A percentile compares a stretch with the other conserved stretches of the same genome.
Conservation (phyloP, 2,888 invertebrate species). For the Trissolcus japonicus region DNA sequence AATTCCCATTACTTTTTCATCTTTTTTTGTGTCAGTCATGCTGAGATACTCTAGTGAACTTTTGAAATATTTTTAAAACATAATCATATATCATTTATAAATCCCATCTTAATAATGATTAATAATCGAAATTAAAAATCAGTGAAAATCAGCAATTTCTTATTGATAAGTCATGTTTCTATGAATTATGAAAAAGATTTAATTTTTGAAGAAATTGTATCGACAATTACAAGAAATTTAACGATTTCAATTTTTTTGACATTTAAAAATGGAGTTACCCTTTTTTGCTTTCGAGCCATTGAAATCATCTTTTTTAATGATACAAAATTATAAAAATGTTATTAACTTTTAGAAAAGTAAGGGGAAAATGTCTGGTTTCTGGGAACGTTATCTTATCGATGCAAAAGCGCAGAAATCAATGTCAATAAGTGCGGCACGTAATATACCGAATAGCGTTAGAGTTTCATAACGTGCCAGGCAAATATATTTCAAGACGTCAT, state of each 20-base stretch:
- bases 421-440: not conserved
- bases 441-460: not conserved
- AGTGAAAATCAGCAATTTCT: not conserved
- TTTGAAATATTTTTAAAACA: not conserved
- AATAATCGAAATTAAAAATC: not conserved
- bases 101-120: not conserved
- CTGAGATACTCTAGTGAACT: not conserved
- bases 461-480: constrained; percentile 8
- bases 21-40: constrained; percentile 18
- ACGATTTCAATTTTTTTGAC: too few relatives aligned
- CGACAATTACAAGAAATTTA: too few relatives aligned
- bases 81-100: not conserved
- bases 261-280: too few relatives aligned
- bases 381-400: constrained; percentile 2
- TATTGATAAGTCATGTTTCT: not conserved
- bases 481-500: constrained; percentile 28
- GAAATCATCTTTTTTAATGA: too few relatives aligned
- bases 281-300: too few relatives aligned
- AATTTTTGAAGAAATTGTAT: too few relatives aligned
- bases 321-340: too few relatives aligned
- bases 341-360: not conserved
- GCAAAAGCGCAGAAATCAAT: constrained; percentile 1
- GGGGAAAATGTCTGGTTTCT: not conserved
- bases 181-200: too few relatives aligned
- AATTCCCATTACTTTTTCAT: constrained; percentile 39